Conservation (phyloP, 2,113 vertebrate genomes). For the Oreotrochilus melanogaster region DNA sequence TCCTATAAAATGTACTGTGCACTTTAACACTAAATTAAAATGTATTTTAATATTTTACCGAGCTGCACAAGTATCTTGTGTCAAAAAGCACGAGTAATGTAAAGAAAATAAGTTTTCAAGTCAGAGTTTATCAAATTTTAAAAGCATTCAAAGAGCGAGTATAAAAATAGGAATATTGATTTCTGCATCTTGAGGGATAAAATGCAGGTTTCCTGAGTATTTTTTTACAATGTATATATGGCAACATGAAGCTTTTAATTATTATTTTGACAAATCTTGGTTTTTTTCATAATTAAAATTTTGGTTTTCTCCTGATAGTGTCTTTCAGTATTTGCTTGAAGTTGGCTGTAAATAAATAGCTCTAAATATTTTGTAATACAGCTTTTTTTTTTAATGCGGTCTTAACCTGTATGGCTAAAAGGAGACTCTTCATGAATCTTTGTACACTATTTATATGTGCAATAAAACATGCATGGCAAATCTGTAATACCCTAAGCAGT, state of each 20-base stretch:
- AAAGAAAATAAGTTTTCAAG: conserved; percentile 69
- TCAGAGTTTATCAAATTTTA: conserved; percentile 66
- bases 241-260: conserved; percentile 77
- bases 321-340: conserved; percentile 75
- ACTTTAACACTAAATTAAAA: conserved; percentile 81
- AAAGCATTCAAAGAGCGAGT: conserved; percentile 45
- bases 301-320: conserved; percentile 73
- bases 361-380: conserved; percentile 79
- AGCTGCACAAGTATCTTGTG: conserved; percentile 77
- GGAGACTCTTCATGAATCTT: conserved; percentile 46
- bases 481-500: conserved; percentile 66
- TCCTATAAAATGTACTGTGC: conserved; percentile 78
- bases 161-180: conserved; percentile 70
- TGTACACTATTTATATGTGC: conserved; percentile 80
- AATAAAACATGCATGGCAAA: conserved; percentile 76
- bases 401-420: conserved; percentile 65
- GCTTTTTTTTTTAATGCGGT: conserved; percentile 60
- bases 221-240: conserved; percentile 82
- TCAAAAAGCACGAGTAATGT: conserved; percentile 62
- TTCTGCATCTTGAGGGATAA: conserved; percentile 76
- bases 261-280: conserved; percentile 80
- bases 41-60: conserved; percentile 78
- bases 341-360: conserved; percentile 79
- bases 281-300: conserved; percentile 74
- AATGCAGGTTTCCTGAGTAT: conserved; percentile 76